Base-by-base conservation (phyloP, 1,140 invertebrate genomes). In the Campodea augens region DNA sequence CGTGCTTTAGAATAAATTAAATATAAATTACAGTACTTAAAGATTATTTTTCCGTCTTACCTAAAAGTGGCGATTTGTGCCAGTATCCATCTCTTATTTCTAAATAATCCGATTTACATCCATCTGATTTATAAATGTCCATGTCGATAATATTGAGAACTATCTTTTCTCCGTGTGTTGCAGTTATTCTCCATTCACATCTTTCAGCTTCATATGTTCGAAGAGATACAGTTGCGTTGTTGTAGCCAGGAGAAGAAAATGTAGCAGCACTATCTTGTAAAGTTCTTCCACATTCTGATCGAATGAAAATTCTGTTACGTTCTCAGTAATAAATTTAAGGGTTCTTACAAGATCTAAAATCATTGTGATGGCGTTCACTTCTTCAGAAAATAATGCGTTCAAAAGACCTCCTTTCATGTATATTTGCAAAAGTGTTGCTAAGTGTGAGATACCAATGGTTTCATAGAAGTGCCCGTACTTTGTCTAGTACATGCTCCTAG, bases 151-250 rank as follows among this genome's bases (percentile, higher is more conserved):
- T 80, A 55, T 95, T 93, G 0, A 98, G 65, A 0, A 89, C 77
- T 41, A 98, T 92, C 43, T 83, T 73, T 63, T 98, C 91, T 0
- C 93, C 93, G 53, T 96, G 90, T 0, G 92, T 96, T 1, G 90
- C 91, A 0, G 90, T 90, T 43, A 98, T 96, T 32, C 92, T 67
- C 92, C 92, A 98, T 66, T 91, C 86, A 59, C 89, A 95, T 38
- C 72, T 68, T 48, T 89, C 79, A 0, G 72, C 70, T 1, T 76
- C 73, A 13, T 25, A 13, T 12, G 19, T 12, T 10, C 48, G 48
- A 3, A 63, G 60, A 0, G 72, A 60, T n/a, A n/a, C n/a, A n/a
- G n/a, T n/a, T 37, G 68, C 70, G 24, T 68, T 67, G 4, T 70
- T 68, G 61, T 80, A 78, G 0, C 69, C 69, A 0, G 89, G 84